Conservation (phyloP, 2,113 vertebrate genomes). For the Misgurnus mizolepis region DNA sequence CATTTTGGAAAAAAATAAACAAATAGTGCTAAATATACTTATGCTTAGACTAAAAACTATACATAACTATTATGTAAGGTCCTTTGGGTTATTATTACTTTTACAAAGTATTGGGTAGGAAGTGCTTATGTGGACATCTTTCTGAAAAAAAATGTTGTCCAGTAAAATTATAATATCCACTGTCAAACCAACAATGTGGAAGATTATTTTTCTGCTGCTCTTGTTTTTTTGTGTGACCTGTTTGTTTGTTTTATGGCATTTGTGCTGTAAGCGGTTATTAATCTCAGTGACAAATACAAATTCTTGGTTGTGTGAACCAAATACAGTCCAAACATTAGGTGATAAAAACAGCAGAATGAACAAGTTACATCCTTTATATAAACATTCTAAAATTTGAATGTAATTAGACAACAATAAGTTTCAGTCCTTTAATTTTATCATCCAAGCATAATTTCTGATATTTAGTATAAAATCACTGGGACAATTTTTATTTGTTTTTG, state of each 20-base stretch:
- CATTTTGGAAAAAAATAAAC: constrained; percentile 6
- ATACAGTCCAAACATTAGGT: neutral
- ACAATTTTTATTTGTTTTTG: too few relatives aligned
- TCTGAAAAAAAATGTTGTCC: neutral
- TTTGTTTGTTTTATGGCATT: constrained; percentile 12
- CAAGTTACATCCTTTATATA: neutral
- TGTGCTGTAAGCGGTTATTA: neutral
- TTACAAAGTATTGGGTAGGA: too few relatives aligned
- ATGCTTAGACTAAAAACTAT: too few relatives aligned
- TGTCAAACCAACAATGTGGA: constrained; percentile 6
- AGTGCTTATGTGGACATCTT: neutral
- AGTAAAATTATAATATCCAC: constrained; percentile 21
- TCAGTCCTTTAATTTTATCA: too few relatives aligned
- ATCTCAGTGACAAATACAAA: neutral
- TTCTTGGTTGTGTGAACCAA: neutral
- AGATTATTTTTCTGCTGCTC: constrained; percentile 2
- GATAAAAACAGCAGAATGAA: neutral
- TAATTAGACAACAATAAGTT: neutral
- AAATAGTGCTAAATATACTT: neutral
- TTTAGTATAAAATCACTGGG: too few relatives aligned
- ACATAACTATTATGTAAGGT: too few relatives aligned
- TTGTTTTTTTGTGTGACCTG: constrained; percentile 15
- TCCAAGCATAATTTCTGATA: too few relatives aligned
- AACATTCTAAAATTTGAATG: neutral
- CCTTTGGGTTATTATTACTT: too few relatives aligned